Conservation (phyloP, 2,797 vertebrate species). For the Pelochelys cantorii region DNA sequence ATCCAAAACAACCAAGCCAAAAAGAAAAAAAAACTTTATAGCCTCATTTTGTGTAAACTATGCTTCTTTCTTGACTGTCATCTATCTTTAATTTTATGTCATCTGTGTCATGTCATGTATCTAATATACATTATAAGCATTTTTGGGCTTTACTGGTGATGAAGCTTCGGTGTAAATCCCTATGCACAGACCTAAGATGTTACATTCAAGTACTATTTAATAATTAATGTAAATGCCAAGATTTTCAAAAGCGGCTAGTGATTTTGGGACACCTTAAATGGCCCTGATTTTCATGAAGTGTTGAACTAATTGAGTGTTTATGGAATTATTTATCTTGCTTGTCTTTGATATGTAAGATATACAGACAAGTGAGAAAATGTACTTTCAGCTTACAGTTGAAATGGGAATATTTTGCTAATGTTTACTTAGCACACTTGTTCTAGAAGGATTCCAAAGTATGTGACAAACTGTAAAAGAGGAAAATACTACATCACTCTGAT, state of each 20-base stretch:
- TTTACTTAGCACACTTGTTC: background rate
- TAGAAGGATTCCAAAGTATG: background rate
- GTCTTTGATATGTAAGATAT: background rate
- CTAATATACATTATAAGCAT: background rate
- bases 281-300: background rate
- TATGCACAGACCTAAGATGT: background rate
- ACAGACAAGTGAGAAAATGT: background rate
- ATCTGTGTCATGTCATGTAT: accelerated
- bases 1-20: background rate
- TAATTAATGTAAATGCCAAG: background rate
- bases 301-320: background rate
- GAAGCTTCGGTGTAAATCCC: background rate
- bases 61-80: background rate
- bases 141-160: background rate
- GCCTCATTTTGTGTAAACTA: background rate
- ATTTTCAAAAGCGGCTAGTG: background rate
- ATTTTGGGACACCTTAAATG: background rate
- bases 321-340: background rate
- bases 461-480: background rate
- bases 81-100: background rate
- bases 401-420: background rate
- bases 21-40: background rate
- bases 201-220: background rate
- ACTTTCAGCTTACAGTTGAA: background rate
- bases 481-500: accelerated